phyloP scores from a whole-genome alignment of 2,113 vertebrate genomes.

The Leucopsar rothschildi region DNA sequence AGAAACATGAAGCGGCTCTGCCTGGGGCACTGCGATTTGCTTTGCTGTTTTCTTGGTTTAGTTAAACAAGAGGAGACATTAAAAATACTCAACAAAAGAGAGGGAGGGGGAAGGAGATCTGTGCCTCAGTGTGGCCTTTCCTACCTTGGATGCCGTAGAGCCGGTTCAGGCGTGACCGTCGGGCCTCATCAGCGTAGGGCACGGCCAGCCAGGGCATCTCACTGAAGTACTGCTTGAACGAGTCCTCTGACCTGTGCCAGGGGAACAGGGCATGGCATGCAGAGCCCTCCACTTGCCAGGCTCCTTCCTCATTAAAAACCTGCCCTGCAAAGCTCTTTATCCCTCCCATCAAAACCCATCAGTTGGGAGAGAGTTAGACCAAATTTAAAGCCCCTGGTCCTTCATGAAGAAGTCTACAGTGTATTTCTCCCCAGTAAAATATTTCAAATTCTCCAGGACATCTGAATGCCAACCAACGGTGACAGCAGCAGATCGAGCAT shows the following conservation, averaged over 20 bases:
- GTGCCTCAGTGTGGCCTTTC: not conserved
- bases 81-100: not conserved
- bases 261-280: not conserved
- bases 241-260: conserved; percentile 89
- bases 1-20: not conserved
- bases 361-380: accelerated
- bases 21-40: conserved; percentile 22
- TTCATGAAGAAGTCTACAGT: accelerated
- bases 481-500: not conserved
- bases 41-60: not conserved
- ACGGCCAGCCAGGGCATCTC: conserved; percentile 98
- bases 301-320: not conserved
- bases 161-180: conserved; percentile 92
- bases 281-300: not conserved
- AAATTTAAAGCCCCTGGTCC: not conserved
- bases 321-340: not conserved
- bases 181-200: conserved; percentile 89
- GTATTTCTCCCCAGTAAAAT: not conserved
- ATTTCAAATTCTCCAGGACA: not conserved
- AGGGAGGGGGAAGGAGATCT: not conserved
- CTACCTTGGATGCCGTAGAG: conserved; percentile 98
- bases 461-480: not conserved
- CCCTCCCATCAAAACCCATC: not conserved
- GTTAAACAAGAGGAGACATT: conserved; percentile 30
- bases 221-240: conserved; percentile 97